Conservation (phyloP, 2,888 invertebrate genomes). For the Heteropelma amictum region DNA sequence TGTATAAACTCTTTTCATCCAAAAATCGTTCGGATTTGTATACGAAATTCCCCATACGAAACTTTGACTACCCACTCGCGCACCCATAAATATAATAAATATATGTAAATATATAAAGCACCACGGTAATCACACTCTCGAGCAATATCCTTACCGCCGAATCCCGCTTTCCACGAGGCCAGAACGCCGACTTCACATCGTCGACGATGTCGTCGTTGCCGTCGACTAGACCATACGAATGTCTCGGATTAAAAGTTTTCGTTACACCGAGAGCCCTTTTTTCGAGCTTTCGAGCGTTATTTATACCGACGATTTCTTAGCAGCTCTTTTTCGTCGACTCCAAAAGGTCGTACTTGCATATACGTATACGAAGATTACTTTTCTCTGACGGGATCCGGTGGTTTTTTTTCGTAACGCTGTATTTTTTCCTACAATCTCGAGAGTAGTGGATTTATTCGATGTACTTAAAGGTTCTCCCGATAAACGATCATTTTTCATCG, state of each 20-base stretch:
- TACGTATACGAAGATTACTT: background rate
- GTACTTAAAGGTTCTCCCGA: background rate
- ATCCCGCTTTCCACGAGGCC: slow-evolving; percentile 38
- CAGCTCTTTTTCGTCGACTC: slow-evolving; percentile 43
- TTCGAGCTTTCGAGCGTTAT: slow-evolving; percentile 58
- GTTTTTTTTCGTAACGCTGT: slow-evolving; percentile 9
- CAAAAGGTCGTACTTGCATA: background rate
- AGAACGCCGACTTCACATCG: slow-evolving; percentile 19
- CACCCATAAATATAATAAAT: too few relatives aligned
- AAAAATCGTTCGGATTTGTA: background rate
- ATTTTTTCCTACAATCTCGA: slow-evolving; percentile 8
- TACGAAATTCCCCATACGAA: background rate
- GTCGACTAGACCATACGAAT: slow-evolving; percentile 60
- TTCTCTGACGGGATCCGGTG: slow-evolving; percentile 10
- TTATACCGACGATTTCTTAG: slow-evolving; percentile 60
- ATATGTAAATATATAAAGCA: background rate
- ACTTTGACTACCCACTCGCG: too few relatives aligned
- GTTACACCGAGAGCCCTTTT: slow-evolving; percentile 28
- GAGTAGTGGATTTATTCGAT: background rate
- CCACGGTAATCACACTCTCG: slow-evolving; percentile 8
- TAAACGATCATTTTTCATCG: background rate
- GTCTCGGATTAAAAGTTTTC: slow-evolving; percentile 66
- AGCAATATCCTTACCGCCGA: slow-evolving; percentile 30
- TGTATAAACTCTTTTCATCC: too few relatives aligned
- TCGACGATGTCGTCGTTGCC: slow-evolving; percentile 29